Evolutionary conservation across 2,113 vertebrate species (phyloP).

Genomic region (Hippopotamus amphibius): DNA sequence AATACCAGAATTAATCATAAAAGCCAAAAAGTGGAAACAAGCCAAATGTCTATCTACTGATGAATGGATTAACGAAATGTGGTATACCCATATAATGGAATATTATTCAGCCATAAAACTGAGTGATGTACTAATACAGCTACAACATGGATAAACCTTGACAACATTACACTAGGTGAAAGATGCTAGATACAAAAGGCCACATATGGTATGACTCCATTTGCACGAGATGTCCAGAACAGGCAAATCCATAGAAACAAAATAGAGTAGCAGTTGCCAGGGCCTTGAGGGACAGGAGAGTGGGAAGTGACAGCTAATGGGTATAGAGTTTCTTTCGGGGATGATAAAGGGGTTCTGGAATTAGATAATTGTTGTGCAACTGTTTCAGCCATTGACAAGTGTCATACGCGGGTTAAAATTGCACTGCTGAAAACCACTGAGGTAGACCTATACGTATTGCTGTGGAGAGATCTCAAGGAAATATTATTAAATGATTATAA

Average conservation of each 20-base stretch:
- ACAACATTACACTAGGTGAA: neutral
- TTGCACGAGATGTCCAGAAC: neutral
- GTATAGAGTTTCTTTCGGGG: neutral
- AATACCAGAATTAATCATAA: slow-evolving; percentile 16
- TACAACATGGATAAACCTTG: neutral
- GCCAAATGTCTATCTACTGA: neutral
- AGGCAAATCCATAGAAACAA: neutral
- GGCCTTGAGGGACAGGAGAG: neutral
- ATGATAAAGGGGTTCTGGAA: neutral
- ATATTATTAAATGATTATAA: neutral
- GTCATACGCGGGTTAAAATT: neutral
- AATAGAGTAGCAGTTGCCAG: neutral
- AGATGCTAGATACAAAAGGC: neutral
- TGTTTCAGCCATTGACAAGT: neutral
- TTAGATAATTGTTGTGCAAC: neutral
- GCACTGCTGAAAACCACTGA: neutral
- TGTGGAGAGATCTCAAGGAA: neutral
- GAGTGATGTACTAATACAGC: neutral
- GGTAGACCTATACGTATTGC: neutral
- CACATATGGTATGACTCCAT: neutral
- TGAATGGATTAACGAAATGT: slow-evolving; percentile 5
- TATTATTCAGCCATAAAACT: neutral
- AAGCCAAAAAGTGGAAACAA: neutral
- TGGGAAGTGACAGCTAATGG: neutral
- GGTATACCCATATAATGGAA: neutral